A percentile compares a stretch with the other conserved stretches of the same genome.
phyloP scores from a whole-genome alignment of 2,797 vertebrate genomes.

The Galaxias olidus region DNA sequence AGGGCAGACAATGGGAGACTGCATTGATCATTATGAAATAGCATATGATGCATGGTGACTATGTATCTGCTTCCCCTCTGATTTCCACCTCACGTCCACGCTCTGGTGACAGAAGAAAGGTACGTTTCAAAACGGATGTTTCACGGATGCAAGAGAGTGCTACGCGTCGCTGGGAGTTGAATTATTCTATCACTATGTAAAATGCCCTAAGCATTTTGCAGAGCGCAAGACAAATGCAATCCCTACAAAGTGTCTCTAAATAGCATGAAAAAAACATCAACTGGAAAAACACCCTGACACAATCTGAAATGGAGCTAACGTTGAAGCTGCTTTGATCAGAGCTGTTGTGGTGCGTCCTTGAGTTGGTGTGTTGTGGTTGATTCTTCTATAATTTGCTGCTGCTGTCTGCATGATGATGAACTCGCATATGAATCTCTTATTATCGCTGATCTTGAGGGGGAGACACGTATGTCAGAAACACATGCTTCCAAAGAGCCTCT shows the following conservation, averaged over 20 bases:
- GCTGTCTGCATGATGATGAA: conserved; percentile 44
- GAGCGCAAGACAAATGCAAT: no score
- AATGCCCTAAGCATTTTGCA: no score
- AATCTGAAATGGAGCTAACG: conserved; percentile 39
- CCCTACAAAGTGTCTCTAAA: neutral
- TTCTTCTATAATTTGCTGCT: conserved; percentile 29
- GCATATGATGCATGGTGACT: no score
- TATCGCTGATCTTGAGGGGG: conserved; percentile 49
- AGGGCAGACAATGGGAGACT: no score
- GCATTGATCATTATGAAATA: no score
- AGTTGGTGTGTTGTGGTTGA: conserved; percentile 31
- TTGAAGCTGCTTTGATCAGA: conserved; percentile 23
- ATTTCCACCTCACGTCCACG: no score
- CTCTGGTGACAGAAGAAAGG: no score
- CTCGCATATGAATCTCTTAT: conserved; percentile 65
- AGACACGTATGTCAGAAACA: conserved; percentile 43
- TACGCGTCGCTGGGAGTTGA: no score
- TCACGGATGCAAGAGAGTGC: no score
- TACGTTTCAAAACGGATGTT: no score
- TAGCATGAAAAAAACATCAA: neutral
- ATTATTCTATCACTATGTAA: no score
- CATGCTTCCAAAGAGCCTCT: conserved; percentile 44
- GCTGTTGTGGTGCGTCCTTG: conserved; percentile 38
- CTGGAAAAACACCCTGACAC: neutral
- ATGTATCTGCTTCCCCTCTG: no score